Evolutionary conservation across 2,888 invertebrate species (phyloP), one percentile per base, ranked within the genome.

Genomic region (Melieria omissa): DNA sequence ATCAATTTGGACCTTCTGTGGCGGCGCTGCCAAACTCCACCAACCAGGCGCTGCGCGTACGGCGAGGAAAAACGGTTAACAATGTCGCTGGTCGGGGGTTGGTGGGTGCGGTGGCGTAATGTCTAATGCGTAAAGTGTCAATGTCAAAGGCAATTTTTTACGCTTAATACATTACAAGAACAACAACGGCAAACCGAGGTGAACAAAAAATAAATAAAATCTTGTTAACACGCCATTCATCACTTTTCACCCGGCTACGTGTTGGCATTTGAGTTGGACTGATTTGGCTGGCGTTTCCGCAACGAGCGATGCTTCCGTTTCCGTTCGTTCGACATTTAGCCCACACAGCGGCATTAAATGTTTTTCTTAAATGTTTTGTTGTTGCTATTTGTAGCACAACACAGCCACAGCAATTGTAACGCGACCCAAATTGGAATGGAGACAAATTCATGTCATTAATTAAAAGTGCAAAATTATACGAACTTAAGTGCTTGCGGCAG

Each of bases 221-320:
- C 86, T 84, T 83, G 86, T 84, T 86, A 85, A 85, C 86, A 83
- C 79, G 82, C 84, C 83, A 86, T 86, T 86, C 85, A 86, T 86
- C 86, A 86, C 83, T 76, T 76, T 75, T 66, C 71, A 57, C 67
- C 71, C 49, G 58, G 14, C 49, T 76, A 78, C 78, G 78, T 78
- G 78, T 75, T 71, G 79, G 75, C 72, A 78, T 76, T 73, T 71
- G 12, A 64, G 61, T 52, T 70, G 66, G 52, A 66, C 64, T 73
- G 42, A 66, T 71, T 69, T 65, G 58, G 70, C 41, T 65, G 64
- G 44, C 10, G 29, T 52, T 10, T 42, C 41, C 10, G 44, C n/a
- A n/a, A 55, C n/a, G 42, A 61, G 57, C 62, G 47, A 45, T 54
- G 44, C 60, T 71, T 65, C 14, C 58, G 29, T 65, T 44, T 71